phyloP scores from a whole-genome alignment of 2,888 invertebrate species.

The Drosophila atripex region DNA sequence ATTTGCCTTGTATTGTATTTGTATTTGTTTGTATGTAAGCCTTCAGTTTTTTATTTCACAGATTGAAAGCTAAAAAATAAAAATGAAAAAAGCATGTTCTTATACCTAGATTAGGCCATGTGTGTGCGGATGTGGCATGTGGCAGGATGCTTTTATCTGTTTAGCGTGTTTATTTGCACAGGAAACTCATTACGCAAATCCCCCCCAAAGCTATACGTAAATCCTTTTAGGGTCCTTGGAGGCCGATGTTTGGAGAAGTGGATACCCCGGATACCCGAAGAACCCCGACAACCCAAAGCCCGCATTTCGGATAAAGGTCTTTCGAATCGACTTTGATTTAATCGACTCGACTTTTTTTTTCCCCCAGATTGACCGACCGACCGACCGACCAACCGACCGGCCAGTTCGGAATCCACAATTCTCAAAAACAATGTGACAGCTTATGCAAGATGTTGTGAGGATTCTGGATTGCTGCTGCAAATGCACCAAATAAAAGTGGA shows the following conservation, averaged over 20 bases:
- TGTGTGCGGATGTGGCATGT: conserved; percentile 4
- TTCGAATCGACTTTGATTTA: conserved; percentile 1
- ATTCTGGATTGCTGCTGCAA: conserved; percentile 1
- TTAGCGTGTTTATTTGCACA: conserved; percentile 69
- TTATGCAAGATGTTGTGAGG: conserved; percentile 10
- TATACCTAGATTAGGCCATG: conserved; percentile 29
- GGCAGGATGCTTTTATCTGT: conserved; percentile 43
- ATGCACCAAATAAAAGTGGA: conserved; percentile 33
- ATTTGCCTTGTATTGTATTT: conserved; percentile 3
- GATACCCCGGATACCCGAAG: not conserved
- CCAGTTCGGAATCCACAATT: not conserved
- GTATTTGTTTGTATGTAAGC: conserved; percentile 7
- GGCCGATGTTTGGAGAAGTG: conserved; percentile 7
- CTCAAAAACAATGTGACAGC: conserved; percentile 21
- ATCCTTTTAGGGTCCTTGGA: conserved; percentile 55
- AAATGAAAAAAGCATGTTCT: conserved; percentile 31
- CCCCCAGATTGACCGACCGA: not conserved
- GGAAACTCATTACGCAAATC: conserved; percentile 79
- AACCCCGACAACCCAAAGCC: not conserved
- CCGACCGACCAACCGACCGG: conserved; percentile 2
- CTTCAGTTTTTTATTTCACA: conserved; percentile 4
- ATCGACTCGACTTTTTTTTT: conserved; percentile 3
- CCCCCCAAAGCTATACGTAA: conserved; percentile 69
- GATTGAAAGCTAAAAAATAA: conserved; percentile 32
- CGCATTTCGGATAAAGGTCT: conserved; percentile 16